Percentiles rank a stretch among this genome's conserved stretches.
Conservation (phyloP, 1,140 invertebrate genomes). For the Solenopsis fugax region DNA sequence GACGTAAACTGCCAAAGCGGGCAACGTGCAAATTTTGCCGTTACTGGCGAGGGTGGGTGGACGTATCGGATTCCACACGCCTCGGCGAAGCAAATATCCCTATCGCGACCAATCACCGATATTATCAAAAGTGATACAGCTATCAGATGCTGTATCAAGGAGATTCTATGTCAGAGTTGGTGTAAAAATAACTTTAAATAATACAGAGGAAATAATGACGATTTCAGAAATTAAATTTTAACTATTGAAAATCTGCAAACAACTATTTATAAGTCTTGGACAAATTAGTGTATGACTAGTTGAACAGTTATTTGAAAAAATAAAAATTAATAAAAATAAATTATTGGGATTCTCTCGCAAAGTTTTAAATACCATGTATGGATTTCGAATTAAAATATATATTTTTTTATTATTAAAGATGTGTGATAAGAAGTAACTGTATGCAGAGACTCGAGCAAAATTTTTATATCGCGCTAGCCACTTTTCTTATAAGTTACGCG, state of each 20-base stretch:
- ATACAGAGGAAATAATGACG: not conserved
- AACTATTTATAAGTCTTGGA: not conserved
- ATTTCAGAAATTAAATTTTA: constrained; percentile 1
- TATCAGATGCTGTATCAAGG: not conserved
- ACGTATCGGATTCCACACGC: constrained; percentile 19
- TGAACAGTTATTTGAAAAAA: not conserved
- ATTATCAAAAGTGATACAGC: not conserved
- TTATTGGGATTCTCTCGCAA: not conserved
- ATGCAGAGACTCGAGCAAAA: not conserved
- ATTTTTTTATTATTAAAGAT: not conserved
- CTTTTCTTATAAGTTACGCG: constrained; percentile 52
- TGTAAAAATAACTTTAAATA: not conserved
- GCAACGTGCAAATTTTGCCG: constrained; percentile 50
- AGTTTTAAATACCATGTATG: not conserved
- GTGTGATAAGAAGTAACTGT: not conserved
- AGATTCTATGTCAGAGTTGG: not conserved
- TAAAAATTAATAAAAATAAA: constrained; percentile 2
- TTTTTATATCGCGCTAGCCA: constrained; percentile 20
- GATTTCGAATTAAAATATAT: not conserved
- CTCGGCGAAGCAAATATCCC: constrained; percentile 9
- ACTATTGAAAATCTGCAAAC: not conserved
- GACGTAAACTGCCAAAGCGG: constrained; percentile 58
- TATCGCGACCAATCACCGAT: not conserved
- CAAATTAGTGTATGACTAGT: not conserved
- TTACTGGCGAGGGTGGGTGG: constrained; percentile 12